Evolutionary conservation across 2,113 vertebrate genomes (phyloP), one percentile per base, ranked within the genome.

Genomic region (Typhlomys cinereus): DNA sequence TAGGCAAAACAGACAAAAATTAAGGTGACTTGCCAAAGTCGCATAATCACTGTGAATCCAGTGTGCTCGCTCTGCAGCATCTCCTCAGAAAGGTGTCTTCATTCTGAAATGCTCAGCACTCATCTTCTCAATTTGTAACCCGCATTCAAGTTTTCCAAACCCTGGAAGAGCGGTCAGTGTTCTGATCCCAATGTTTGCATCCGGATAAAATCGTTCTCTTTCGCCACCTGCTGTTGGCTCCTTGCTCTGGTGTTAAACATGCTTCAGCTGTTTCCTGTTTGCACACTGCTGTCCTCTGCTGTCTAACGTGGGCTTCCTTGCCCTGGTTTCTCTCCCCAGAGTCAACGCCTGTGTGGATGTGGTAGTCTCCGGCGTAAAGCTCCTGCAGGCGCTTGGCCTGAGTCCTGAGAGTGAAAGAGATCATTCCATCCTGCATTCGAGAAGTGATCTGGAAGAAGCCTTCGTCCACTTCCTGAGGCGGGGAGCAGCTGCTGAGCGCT

Each of bases 311-410:
- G 71, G 7, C 20, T 34, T 48, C 85, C n/a, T 70, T 44, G 80
- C 12, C 1, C 0, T 4, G 78, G 85, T 23, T 62, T 94, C 34
- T 91, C 57, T 39, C 86, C 85, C 61, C 96, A 99, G 99, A 0
- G 99, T 99, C 94, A 99, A 99, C 0, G 98, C 99, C 75, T 99
- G 99, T 5, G 99, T 99, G 18, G 99, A 99, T 0, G 99, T 99
- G 88, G 99, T 99, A 2, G 98, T 99, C 59, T 99, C 99, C 0
- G 99, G 99, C 0, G 99, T 99, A 96, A 99, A 98, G 79, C 97
- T 99, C 80, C 96, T 99, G 57, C 98, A 99, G 96, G 98, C 99
- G 0, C 97, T 99, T 41, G 99, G 98, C 31, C 96, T 99, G 71
- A 98, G 98, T 66, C 98, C 99, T 0, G 97, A 97, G 0, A 34